A percentile compares a stretch with the other conserved stretches of the same genome.
These are phyloP conservation scores for Tetragnatha versicolor DNA, from an alignment of 1,140 invertebrate genomes.

Conservation along the genomic window DNA sequence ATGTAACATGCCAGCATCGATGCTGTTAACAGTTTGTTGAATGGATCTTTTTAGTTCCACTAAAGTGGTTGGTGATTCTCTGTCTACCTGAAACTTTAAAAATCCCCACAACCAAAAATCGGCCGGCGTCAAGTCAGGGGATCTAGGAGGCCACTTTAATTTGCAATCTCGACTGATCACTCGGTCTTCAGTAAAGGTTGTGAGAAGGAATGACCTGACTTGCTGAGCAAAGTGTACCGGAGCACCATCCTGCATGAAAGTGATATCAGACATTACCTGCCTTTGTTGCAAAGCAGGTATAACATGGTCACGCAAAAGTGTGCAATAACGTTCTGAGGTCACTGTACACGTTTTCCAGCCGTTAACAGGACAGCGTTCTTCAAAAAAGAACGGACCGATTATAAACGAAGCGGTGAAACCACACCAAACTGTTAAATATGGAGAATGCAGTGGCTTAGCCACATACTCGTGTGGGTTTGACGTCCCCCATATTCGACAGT, in stretches of 20 bases:
- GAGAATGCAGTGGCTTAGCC: background rate
- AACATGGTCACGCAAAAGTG: background rate
- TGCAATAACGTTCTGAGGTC: background rate
- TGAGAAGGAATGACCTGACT: background rate
- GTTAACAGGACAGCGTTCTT: background rate
- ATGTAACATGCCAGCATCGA: background rate
- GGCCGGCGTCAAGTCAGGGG: background rate
- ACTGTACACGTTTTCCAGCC: background rate
- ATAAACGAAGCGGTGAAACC: background rate
- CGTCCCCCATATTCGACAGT: background rate
- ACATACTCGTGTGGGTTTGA: background rate
- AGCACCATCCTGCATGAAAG: background rate
- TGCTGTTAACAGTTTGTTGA: background rate
- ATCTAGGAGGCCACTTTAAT: background rate
- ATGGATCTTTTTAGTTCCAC: background rate
- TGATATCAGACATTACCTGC: background rate
- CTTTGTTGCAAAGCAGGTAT: background rate
- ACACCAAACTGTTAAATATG: constrained; percentile 14
- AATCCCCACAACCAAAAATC: background rate
- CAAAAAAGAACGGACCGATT: background rate
- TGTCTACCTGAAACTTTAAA: background rate
- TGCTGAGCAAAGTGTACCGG: background rate
- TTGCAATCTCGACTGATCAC: background rate
- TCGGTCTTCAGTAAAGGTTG: background rate
- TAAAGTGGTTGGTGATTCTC: background rate